Conservation (phyloP, 2,888 invertebrate species). For the Xestia sexstrigata region DNA sequence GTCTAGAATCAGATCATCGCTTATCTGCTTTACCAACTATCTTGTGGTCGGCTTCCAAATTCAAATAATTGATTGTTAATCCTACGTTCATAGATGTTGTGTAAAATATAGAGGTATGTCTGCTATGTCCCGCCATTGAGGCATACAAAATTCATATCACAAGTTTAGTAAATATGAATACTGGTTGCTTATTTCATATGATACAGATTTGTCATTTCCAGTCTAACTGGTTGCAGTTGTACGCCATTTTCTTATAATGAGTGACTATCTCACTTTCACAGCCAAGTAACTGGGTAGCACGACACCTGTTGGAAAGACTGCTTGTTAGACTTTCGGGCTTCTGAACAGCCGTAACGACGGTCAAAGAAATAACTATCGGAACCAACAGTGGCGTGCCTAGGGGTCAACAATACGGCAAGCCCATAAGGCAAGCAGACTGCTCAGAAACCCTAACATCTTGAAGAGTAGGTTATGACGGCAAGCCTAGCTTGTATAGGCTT, state of each 20-base stretch:
- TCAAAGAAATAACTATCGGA: background rate
- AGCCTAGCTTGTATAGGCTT: too few species aligned
- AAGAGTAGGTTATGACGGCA: too few species aligned
- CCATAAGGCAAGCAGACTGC: background rate
- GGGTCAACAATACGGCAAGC: background rate
- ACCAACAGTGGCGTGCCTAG: background rate
- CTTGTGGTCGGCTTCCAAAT: background rate
- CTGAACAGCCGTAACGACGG: background rate
- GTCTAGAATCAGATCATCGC: background rate
- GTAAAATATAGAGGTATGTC: too few species aligned
- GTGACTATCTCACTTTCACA: background rate
- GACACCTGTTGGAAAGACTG: background rate
- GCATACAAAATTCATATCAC: too few species aligned
- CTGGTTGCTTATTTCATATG: too few species aligned
- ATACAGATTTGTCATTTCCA: background rate
- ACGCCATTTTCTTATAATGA: background rate
- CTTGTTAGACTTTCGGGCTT: background rate
- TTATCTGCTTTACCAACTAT: background rate
- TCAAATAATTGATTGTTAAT: too few species aligned
- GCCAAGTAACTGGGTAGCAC: background rate
- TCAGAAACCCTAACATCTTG: too few species aligned
- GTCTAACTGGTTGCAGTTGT: background rate
- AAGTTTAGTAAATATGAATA: too few species aligned
- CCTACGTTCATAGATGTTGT: too few species aligned
- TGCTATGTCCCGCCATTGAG: too few species aligned